phyloP scores from a whole-genome alignment of 2,113 vertebrate species.

The Etheostoma cragini region DNA sequence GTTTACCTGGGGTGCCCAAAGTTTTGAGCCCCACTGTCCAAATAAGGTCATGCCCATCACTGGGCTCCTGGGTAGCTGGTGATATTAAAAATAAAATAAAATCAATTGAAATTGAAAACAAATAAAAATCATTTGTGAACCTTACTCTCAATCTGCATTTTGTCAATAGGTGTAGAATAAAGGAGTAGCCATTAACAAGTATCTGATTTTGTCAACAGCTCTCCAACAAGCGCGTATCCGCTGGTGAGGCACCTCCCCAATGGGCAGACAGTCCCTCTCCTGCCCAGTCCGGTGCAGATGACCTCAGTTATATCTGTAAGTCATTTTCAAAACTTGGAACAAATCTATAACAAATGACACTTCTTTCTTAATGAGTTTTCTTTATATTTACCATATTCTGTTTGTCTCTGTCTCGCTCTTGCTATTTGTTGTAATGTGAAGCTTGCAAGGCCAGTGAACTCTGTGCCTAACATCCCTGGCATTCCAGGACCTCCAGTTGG shows the following conservation, averaged over 20 bases:
- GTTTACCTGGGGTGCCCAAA: no score
- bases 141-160: background rate
- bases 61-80: background rate
- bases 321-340: conserved; percentile 1
- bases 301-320: conserved; percentile 98
- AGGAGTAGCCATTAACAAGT: conserved; percentile 21
- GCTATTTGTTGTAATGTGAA: conserved; percentile 57
- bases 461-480: conserved; percentile 95
- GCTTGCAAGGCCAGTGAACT: conserved; percentile 90
- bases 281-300: conserved; percentile 94
- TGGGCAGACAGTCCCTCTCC: conserved; percentile 93
- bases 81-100: no score
- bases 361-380: background rate
- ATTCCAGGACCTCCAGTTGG: conserved; percentile 93
- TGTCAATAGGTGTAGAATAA: background rate
- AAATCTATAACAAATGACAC: background rate
- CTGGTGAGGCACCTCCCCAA: conserved; percentile 96
- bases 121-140: background rate
- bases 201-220: conserved; percentile 80
- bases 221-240: conserved; percentile 90
- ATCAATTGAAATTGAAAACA: no score
- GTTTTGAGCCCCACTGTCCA: background rate
- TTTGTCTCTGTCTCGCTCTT: conserved; percentile 7
- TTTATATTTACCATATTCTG: background rate
- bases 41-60: background rate